These are phyloP conservation scores for Thamnophis sirtalis DNA, from an alignment of 2,113 vertebrate genomes.

Conservation along the genomic window DNA sequence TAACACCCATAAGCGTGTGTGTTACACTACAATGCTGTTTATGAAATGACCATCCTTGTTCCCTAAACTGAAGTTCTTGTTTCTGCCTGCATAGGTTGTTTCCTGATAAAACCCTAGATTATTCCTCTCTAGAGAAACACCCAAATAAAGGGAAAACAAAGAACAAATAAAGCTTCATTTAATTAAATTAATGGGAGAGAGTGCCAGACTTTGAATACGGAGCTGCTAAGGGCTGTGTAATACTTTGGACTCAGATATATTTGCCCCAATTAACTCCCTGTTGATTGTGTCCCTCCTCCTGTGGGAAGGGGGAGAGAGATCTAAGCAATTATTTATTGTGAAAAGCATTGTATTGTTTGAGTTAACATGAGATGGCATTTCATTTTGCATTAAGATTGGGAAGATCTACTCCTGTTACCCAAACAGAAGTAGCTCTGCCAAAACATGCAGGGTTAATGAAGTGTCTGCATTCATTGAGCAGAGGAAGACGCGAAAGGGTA, in stretches of 20 bases:
- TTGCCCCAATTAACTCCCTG: neutral
- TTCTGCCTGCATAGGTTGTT: neutral
- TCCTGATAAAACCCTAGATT: neutral
- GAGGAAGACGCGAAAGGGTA: neutral
- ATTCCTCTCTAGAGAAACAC: neutral
- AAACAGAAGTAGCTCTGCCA: neutral
- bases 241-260: conserved; percentile 1
- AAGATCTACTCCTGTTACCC: neutral
- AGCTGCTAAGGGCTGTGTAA: neutral
- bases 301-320: no score
- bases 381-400: neutral
- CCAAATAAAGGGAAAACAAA: neutral
- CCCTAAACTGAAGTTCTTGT: neutral
- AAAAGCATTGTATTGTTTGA: neutral
- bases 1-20: neutral
- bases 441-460: neutral
- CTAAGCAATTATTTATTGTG: neutral
- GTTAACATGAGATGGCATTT: neutral
- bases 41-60: neutral
- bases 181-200: neutral
- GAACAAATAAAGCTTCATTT: neutral
- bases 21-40: neutral
- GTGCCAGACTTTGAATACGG: neutral
- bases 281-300: neutral
- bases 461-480: neutral